These are phyloP conservation scores for Sinopyrophorus schimmeli DNA, from an alignment of 2,888 invertebrate species.

Conservation along the genomic window DNA sequence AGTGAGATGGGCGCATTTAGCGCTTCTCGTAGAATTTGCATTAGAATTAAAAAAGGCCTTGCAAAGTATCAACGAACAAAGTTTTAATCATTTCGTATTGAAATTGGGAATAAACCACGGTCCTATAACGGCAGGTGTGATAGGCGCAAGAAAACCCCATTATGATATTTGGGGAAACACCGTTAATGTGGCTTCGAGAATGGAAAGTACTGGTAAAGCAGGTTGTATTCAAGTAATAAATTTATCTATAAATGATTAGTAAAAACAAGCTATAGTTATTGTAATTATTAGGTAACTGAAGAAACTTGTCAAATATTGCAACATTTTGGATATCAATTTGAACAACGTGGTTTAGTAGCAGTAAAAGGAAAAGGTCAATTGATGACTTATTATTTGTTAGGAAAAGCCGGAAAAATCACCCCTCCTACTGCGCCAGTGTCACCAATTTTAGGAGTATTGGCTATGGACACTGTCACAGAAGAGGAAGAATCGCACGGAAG, in stretches of 20 bases:
- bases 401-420: slow-evolving; percentile 57
- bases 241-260: no score
- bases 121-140: slow-evolving; percentile 93
- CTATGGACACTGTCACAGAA: slow-evolving; percentile 55
- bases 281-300: slow-evolving; percentile 77
- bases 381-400: slow-evolving; percentile 89
- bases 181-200: slow-evolving; percentile 94
- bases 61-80: slow-evolving; percentile 90
- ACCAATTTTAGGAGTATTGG: slow-evolving; percentile 42
- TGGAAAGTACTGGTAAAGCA: slow-evolving; percentile 97
- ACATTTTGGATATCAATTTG: slow-evolving; percentile 89
- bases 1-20: slow-evolving; percentile 82
- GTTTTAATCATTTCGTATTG: slow-evolving; percentile 91
- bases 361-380: slow-evolving; percentile 98
- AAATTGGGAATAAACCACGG: slow-evolving; percentile 96
- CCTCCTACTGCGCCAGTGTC: slow-evolving; percentile 52
- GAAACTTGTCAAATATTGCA: slow-evolving; percentile 90
- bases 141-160: slow-evolving; percentile 92
- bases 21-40: slow-evolving; percentile 86
- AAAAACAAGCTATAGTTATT: no score
- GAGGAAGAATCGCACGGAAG: slow-evolving; percentile 55
- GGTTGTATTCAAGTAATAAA: slow-evolving; percentile 91
- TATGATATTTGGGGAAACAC: slow-evolving; percentile 98
- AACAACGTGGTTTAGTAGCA: slow-evolving; percentile 90
- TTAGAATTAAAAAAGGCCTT: slow-evolving; percentile 87